Conservation (phyloP, 2,797 vertebrate species). For the Erethizon dorsatum region DNA sequence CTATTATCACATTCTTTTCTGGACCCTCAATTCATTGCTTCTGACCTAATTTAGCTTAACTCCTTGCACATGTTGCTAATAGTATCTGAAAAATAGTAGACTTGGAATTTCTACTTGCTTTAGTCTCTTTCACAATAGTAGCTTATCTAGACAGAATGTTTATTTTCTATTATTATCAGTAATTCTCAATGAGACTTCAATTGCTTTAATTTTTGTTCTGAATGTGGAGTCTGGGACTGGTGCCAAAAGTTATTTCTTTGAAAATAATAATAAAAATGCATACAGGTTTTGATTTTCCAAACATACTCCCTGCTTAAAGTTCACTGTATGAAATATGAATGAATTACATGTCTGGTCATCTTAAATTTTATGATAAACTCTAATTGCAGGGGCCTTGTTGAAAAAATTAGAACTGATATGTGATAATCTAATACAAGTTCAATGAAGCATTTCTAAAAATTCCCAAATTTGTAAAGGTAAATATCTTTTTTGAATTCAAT, state of each 20-base stretch:
- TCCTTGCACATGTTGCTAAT: slow-evolving; percentile 51
- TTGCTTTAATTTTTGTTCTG: slow-evolving; percentile 80
- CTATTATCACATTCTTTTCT: neutral
- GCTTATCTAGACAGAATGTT: slow-evolving; percentile 73
- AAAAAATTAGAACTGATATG: slow-evolving; percentile 23
- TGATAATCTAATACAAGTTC: slow-evolving; percentile 45
- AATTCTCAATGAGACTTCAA: slow-evolving; percentile 80
- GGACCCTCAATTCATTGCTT: neutral
- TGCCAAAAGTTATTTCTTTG: slow-evolving; percentile 74
- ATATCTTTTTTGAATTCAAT: neutral
- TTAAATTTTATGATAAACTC: slow-evolving; percentile 70
- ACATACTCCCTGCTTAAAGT: slow-evolving; percentile 56
- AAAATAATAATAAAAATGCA: slow-evolving; percentile 80
- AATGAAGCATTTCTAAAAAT: slow-evolving; percentile 64
- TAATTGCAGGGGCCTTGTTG: slow-evolving; percentile 41
- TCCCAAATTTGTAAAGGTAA: neutral
- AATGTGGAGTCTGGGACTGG: slow-evolving; percentile 75
- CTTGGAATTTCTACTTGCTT: slow-evolving; percentile 40
- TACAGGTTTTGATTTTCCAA: slow-evolving; percentile 79
- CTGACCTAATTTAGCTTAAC: neutral
- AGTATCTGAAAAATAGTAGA: slow-evolving; percentile 51
- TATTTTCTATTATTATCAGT: slow-evolving; percentile 71
- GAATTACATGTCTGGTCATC: slow-evolving; percentile 56
- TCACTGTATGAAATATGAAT: slow-evolving; percentile 64
- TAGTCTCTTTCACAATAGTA: slow-evolving; percentile 56